Evolutionary conservation across 2,888 invertebrate genomes (phyloP).

Genomic region (Ceratothoa steindachneri): DNA sequence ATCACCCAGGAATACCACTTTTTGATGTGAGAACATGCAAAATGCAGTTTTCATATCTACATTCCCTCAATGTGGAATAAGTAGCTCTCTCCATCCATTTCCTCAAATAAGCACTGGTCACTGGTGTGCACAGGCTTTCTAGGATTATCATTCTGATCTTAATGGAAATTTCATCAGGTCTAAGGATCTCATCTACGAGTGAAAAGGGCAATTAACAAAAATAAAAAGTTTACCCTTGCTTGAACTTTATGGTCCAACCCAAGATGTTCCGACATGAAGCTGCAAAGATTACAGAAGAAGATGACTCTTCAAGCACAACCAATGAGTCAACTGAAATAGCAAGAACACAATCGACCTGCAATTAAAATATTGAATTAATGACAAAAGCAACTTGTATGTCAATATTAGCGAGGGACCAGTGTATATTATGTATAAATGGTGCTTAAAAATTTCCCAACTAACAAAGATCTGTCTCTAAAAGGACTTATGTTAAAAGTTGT

Average conservation of each 20-base stretch:
- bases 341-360: conserved; percentile 74
- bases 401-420: not conserved
- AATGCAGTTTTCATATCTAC: too few relatives aligned
- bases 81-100: too few relatives aligned
- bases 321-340: conserved; percentile 83
- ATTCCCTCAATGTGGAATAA: too few relatives aligned
- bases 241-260: conserved; percentile 64
- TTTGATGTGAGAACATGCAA: too few relatives aligned
- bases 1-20: too few relatives aligned
- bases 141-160: too few relatives aligned
- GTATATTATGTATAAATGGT: not conserved
- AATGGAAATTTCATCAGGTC: too few relatives aligned
- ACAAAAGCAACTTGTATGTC: not conserved
- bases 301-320: conserved; percentile 77
- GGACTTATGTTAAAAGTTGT: too few relatives aligned
- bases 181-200: not conserved
- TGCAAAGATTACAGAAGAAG: conserved; percentile 77
- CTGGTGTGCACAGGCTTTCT: too few relatives aligned
- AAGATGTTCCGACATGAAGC: conserved; percentile 77
- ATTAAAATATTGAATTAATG: conserved; percentile 52
- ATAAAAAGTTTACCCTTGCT: conserved; percentile 48
- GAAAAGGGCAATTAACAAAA: not conserved
- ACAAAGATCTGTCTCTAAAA: too few relatives aligned
- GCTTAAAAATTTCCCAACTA: too few relatives aligned
- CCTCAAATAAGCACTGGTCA: too few relatives aligned